These are phyloP conservation scores for Paracanthobrama guichenoti DNA, from an alignment of 2,113 vertebrate species.

Conservation along the genomic window DNA sequence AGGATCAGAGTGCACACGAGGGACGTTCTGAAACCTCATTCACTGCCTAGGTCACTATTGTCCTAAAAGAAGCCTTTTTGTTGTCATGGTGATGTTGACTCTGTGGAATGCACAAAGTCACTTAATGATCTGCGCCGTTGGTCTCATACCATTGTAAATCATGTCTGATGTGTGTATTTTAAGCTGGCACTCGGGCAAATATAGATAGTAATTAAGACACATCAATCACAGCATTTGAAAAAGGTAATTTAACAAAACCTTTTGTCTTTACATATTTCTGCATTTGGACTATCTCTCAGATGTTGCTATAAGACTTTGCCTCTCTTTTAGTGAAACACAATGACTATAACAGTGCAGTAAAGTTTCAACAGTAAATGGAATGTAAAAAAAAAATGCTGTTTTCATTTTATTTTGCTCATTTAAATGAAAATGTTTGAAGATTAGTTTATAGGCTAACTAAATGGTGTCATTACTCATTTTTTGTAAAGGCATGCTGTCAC, in stretches of 20 bases:
- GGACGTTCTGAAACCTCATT: conserved; percentile 16
- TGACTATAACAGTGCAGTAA: not conserved
- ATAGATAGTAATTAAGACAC: conserved; percentile 26
- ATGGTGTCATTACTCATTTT: not conserved
- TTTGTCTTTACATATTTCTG: not conserved
- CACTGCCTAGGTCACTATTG: conserved; percentile 34
- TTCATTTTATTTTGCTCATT: too few species aligned
- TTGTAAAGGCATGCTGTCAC: not conserved
- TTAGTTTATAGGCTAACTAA: not conserved
- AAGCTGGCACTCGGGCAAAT: conserved; percentile 21
- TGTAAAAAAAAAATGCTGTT: too few species aligned
- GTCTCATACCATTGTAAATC: conserved; percentile 27
- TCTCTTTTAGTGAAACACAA: conserved; percentile 1
- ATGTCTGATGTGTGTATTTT: conserved; percentile 19
- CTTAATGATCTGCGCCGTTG: conserved; percentile 27
- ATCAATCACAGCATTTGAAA: conserved; percentile 9
- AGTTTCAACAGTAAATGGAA: not conserved
- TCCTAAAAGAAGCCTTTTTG: conserved; percentile 41
- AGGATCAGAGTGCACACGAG: conserved; percentile 22
- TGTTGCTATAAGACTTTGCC: not conserved
- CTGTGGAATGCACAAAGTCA: conserved; percentile 40
- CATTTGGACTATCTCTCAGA: not conserved
- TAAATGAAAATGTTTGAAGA: not conserved
- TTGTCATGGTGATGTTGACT: conserved; percentile 45
- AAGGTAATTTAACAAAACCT: not conserved